These are phyloP conservation scores for Phengaris alcon DNA, from an alignment of 2,888 invertebrate genomes.

Conservation along the genomic window DNA sequence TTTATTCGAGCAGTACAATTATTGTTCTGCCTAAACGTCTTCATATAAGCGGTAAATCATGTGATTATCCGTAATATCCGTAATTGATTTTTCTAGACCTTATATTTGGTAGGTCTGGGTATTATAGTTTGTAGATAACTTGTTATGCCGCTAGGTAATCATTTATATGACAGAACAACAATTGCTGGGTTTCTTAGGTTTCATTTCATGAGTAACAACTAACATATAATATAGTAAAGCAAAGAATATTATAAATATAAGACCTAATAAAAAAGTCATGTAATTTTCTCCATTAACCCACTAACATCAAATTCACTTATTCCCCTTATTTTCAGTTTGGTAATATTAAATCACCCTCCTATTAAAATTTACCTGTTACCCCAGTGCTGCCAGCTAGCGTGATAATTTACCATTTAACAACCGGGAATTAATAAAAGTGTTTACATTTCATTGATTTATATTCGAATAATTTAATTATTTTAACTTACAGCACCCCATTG, in stretches of 20 bases:
- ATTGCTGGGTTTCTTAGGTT: no score
- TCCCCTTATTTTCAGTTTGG: conserved; percentile 6
- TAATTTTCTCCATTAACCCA: conserved; percentile 13
- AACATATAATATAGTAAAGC: no score
- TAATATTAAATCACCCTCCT: conserved; percentile 15
- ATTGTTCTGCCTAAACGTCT: no score
- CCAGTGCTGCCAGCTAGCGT: conserved; percentile 9
- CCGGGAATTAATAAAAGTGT: conserved; percentile 21
- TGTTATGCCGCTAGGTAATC: no score
- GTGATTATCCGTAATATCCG: no score
- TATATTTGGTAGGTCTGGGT: no score
- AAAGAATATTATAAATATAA: neutral
- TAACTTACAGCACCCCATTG: neutral
- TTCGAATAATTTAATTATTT: conserved; percentile 24
- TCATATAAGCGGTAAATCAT: no score
- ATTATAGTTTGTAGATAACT: no score
- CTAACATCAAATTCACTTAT: conserved; percentile 8
- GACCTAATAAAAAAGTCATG: neutral
- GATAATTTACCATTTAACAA: conserved; percentile 13
- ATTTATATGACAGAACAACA: no score
- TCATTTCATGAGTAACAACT: no score
- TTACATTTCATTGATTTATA: conserved; percentile 26
- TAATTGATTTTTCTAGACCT: no score
- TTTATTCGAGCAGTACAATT: no score
- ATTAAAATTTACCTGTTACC: neutral